A percentile compares a stretch with the other conserved stretches of the same genome.
Evolutionary conservation across 92 coral and sea anemone genomes (phyloP).

Genomic region (Ricordea florida): DNA sequence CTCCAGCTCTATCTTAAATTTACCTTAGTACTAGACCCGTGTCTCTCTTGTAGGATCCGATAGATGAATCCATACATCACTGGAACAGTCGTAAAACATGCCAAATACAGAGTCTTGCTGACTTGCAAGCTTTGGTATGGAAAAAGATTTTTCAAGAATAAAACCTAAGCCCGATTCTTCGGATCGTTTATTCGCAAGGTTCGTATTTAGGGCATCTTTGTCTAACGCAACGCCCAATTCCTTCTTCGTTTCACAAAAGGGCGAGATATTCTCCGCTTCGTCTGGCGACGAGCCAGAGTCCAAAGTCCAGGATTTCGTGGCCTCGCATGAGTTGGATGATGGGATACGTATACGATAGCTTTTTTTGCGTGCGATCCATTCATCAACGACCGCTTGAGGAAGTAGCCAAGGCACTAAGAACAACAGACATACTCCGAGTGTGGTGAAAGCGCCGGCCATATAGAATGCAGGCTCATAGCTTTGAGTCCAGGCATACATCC

Average conservation of each 20-base stretch:
- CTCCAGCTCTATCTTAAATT: too few relatives aligned
- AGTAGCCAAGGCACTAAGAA: conserved; percentile 76
- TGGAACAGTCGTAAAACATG: conserved; percentile 38
- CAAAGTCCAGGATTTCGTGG: conserved; percentile 54
- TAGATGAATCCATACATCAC: conserved; percentile 25
- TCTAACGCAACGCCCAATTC: not conserved
- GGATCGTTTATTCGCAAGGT: not conserved
- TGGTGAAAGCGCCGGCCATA: conserved; percentile 86
- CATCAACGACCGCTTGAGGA: conserved; percentile 54
- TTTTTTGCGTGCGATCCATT: conserved; percentile 61
- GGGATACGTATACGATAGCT: conserved; percentile 31
- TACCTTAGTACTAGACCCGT: conserved; percentile 41
- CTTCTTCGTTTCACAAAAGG: conserved; percentile 1
- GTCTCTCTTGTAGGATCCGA: conserved; percentile 61
- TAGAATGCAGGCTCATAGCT: conserved; percentile 78
- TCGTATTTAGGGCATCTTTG: not conserved
- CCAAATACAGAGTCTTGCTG: conserved; percentile 59
- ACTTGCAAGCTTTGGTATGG: conserved; percentile 66
- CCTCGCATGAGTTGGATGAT: conserved; percentile 36
- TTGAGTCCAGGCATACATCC: conserved; percentile 67
- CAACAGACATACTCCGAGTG: conserved; percentile 68
- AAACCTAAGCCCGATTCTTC: not conserved
- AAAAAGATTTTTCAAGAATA: conserved; percentile 70
- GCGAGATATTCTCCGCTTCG: conserved; percentile 13
- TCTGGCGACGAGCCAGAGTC: conserved; percentile 25